phyloP scores from a whole-genome alignment of 2,113 vertebrate species.

The Eidolon helvum region DNA sequence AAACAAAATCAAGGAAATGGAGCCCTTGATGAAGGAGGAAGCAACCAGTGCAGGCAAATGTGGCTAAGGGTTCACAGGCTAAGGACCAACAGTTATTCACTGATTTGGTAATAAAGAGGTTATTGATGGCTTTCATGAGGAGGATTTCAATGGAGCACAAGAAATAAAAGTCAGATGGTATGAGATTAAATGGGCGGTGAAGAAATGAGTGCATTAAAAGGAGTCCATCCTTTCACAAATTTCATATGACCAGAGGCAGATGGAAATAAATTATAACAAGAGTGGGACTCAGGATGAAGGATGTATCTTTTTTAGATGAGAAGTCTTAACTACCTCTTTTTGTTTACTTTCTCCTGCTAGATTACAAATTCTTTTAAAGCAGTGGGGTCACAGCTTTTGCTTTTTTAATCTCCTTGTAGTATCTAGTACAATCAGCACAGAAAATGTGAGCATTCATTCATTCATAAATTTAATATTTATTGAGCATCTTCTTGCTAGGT shows the following conservation, averaged over 20 bases:
- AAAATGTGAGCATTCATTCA: not conserved
- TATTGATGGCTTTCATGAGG: not conserved
- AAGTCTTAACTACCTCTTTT: not conserved
- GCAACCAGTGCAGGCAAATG: not conserved
- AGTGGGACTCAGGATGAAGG: not conserved
- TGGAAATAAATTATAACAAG: not conserved
- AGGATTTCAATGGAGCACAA: not conserved
- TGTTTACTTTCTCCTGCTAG: not conserved
- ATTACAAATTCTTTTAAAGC: not conserved
- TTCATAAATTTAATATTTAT: not conserved
- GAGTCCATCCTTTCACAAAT: not conserved
- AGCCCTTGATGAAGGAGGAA: not conserved
- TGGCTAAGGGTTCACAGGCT: not conserved
- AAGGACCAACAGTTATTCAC: not conserved
- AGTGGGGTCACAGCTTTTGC: not conserved
- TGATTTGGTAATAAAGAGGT: not conserved
- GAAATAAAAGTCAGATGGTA: not conserved
- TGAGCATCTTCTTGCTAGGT: not conserved
- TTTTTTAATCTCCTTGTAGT: not conserved
- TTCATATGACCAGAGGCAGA: not conserved
- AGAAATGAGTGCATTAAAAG: not conserved
- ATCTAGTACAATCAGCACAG: not conserved
- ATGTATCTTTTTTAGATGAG: not conserved
- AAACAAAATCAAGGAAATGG: not conserved
- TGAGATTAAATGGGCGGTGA: not conserved